These are phyloP conservation scores for Octodonta nipae DNA, from an alignment of 2,888 invertebrate species.

Conservation along the genomic window DNA sequence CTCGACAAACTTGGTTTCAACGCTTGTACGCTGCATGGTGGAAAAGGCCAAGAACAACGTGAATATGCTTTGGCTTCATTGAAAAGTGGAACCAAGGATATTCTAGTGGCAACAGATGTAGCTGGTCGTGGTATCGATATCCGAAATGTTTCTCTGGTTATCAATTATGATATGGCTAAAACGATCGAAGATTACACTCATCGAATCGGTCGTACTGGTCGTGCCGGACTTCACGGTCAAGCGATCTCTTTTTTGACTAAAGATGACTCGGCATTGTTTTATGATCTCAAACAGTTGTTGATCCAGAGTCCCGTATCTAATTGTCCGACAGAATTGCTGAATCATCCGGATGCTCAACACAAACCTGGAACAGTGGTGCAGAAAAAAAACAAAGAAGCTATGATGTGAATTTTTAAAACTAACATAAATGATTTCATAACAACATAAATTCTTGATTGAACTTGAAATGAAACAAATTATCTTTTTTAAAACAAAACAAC, in stretches of 20 bases:
- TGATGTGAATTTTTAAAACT: no score
- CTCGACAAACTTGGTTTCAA: constrained; percentile 93
- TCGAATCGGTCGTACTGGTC: constrained; percentile 97
- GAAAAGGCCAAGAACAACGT: constrained; percentile 98
- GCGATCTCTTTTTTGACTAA: constrained; percentile 95
- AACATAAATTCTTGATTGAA: no score
- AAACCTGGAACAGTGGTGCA: no score
- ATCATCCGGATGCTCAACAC: constrained; percentile 97
- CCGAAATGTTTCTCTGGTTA: constrained; percentile 96
- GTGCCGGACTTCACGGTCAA: constrained; percentile 94
- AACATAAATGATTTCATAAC: no score
- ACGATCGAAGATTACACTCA: constrained; percentile 95
- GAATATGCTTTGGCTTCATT: constrained; percentile 94
- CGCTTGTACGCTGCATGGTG: constrained; percentile 95
- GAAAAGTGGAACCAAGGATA: constrained; percentile 92
- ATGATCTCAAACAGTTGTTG: constrained; percentile 88
- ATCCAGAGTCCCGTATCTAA: constrained; percentile 81
- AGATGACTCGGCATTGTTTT: constrained; percentile 89
- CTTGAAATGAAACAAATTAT: no score
- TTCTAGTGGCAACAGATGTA: constrained; percentile 97
- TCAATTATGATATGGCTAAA: constrained; percentile 99
- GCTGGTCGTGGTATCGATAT: constrained; percentile 99
- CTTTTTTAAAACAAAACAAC: no score
- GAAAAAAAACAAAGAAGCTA: no score
- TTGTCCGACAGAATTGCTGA: constrained; percentile 91